Evolutionary conservation across 2,113 vertebrate genomes (phyloP).

Genomic region (Orycteropus afer): DNA sequence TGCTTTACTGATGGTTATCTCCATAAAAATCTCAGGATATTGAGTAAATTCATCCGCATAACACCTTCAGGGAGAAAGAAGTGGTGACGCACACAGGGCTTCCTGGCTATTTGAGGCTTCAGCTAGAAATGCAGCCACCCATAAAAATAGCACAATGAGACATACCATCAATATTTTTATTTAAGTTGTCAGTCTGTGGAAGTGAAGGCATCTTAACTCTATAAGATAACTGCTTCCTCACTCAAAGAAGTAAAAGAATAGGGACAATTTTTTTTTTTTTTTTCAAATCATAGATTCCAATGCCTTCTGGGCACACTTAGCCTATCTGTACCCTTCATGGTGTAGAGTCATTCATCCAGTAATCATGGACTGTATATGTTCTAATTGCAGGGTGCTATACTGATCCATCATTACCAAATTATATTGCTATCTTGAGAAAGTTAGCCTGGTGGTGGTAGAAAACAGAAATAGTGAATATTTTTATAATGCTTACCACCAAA

Average conservation of each 20-base stretch:
- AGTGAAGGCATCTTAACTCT: neutral
- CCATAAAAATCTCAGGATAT: neutral
- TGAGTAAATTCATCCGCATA: neutral
- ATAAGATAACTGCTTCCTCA: neutral
- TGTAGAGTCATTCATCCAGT: neutral
- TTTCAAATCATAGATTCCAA: neutral
- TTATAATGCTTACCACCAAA: neutral
- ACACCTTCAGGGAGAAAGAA: neutral
- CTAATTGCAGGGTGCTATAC: neutral
- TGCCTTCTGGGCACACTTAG: neutral
- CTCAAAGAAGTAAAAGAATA: neutral
- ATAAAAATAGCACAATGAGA: neutral
- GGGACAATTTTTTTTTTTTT: neutral
- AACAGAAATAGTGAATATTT: constrained; percentile 24
- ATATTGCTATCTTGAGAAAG: neutral
- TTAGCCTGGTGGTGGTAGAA: neutral
- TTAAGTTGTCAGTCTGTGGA: neutral
- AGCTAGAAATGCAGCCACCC: neutral
- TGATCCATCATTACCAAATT: neutral
- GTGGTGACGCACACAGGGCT: too few relatives aligned
- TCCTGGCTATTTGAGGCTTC: neutral
- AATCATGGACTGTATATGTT: neutral
- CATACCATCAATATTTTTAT: neutral
- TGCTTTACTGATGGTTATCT: neutral
- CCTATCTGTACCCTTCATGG: neutral